phyloP scores from a whole-genome alignment of 2,888 invertebrate genomes.

The Cantharis lateralis region DNA sequence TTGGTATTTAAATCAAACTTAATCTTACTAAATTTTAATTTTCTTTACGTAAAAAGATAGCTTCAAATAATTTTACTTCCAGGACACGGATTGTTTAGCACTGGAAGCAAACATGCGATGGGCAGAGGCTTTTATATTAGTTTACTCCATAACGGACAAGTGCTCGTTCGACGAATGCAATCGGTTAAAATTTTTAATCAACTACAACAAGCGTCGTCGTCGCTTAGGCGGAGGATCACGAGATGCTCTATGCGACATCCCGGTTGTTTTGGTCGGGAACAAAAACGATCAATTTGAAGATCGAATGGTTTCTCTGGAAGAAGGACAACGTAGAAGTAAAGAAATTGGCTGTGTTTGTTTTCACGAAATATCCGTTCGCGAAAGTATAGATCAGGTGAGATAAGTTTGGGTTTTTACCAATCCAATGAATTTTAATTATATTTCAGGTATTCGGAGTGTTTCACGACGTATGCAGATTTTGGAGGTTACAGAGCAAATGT shows the following conservation, averaged over 20 bases:
- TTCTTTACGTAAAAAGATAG: no score
- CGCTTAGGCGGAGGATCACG: conserved; percentile 64
- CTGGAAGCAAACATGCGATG: conserved; percentile 82
- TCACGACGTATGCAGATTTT: conserved; percentile 74
- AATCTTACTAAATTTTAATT: no score
- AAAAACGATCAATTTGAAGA: conserved; percentile 79
- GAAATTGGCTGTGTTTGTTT: conserved; percentile 83
- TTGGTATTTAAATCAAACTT: no score
- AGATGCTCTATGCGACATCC: conserved; percentile 69
- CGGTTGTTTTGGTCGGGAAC: conserved; percentile 82
- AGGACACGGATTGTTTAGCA: conserved; percentile 61
- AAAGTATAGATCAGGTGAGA: conserved; percentile 79
- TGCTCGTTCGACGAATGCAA: conserved; percentile 88
- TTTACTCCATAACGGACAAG: conserved; percentile 88
- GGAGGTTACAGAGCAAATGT: conserved; percentile 74
- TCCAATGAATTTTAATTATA: neutral
- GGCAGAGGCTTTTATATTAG: conserved; percentile 86
- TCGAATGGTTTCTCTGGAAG: conserved; percentile 78
- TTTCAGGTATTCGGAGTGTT: conserved; percentile 75
- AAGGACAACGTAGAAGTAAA: conserved; percentile 74
- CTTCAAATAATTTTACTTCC: no score
- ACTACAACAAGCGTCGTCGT: conserved; percentile 75
- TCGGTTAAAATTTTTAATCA: conserved; percentile 79
- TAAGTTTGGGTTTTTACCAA: neutral
- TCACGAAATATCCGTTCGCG: conserved; percentile 83